These are phyloP conservation scores for Cygnus atratus DNA, from an alignment of 2,113 vertebrate species.

Conservation along the genomic window DNA sequence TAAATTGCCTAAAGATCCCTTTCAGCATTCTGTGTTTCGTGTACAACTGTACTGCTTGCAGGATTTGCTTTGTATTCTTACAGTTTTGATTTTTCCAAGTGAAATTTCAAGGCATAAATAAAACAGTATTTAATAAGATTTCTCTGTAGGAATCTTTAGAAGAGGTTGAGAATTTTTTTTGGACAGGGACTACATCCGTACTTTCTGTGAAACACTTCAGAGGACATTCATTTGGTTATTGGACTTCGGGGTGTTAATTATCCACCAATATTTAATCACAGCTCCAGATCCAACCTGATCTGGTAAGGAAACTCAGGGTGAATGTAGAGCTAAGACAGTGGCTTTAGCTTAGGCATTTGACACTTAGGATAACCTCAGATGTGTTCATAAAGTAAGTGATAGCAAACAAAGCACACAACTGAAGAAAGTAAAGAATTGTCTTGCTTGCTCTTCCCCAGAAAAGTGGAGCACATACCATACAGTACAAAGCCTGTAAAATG, in stretches of 20 bases:
- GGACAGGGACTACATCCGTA: neutral
- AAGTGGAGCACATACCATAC: neutral
- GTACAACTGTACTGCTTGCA: neutral
- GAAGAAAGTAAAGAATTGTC: neutral
- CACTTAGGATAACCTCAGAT: neutral
- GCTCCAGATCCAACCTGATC: neutral
- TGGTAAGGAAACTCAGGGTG: neutral
- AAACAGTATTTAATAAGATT: neutral
- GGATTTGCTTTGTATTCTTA: neutral
- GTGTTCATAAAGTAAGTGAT: neutral
- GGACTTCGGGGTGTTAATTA: neutral
- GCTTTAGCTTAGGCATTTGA: neutral
- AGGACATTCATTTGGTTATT: neutral
- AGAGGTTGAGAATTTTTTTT: neutral
- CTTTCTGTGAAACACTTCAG: neutral
- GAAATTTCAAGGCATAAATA: neutral
- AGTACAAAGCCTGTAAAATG: neutral
- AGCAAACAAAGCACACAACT: neutral
- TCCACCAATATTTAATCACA: neutral
- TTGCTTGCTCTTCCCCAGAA: neutral
- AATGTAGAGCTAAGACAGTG: neutral
- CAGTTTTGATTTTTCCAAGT: neutral
- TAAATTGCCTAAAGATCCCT: constrained; percentile 55
- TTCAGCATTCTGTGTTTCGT: neutral
- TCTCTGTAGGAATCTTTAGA: neutral